Evolutionary conservation across 2,797 vertebrate species (phyloP).

Genomic region (Sphenopsis melanotis): DNA sequence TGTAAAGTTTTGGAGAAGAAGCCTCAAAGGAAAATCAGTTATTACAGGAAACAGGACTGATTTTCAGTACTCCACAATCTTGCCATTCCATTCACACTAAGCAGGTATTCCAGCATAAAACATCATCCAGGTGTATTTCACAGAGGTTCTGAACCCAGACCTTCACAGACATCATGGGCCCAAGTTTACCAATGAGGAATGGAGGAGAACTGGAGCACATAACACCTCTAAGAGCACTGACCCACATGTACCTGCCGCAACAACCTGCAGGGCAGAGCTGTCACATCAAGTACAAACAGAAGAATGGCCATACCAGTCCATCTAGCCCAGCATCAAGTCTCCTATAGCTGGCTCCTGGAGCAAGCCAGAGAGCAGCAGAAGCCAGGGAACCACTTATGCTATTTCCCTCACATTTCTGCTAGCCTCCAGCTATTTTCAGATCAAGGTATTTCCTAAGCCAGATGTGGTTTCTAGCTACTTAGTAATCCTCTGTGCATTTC

Average conservation of each 20-base stretch:
- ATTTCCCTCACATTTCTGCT: constrained; percentile 25
- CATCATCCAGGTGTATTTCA: background rate
- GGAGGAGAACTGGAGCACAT: background rate
- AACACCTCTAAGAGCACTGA: background rate
- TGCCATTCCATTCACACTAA: background rate
- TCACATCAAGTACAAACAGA: background rate
- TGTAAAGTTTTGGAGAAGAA: constrained; percentile 1
- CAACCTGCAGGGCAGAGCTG: background rate
- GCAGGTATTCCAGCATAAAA: background rate
- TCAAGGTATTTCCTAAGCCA: constrained; percentile 44
- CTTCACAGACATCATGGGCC: background rate
- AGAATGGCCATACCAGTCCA: background rate
- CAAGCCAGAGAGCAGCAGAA: background rate
- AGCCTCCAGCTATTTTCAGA: constrained; percentile 52
- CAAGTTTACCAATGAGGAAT: background rate
- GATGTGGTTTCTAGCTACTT: constrained; percentile 23
- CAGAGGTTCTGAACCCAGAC: background rate
- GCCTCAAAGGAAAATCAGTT: constrained; percentile 23
- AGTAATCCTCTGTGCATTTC: background rate
- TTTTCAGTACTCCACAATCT: background rate
- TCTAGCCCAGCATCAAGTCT: background rate
- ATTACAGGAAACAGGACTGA: background rate
- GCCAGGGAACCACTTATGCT: background rate
- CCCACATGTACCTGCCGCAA: background rate
- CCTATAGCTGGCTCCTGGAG: background rate